Percentiles rank a stretch among this genome's conserved stretches.
phyloP scores from a whole-genome alignment of 2,113 vertebrate genomes.

The Ginglymostoma cirratum region DNA sequence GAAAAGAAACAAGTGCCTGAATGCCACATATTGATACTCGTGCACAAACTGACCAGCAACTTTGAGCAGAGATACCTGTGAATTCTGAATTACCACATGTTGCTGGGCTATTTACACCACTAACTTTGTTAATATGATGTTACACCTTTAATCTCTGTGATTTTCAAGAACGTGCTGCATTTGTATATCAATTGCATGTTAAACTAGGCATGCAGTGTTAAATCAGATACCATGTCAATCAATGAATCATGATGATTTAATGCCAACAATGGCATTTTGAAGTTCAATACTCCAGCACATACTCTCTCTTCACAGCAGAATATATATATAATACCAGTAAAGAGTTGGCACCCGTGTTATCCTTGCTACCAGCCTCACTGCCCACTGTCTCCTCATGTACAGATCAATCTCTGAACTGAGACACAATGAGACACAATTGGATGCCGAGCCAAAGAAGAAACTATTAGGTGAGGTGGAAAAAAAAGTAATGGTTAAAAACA shows the following conservation, averaged over 20 bases:
- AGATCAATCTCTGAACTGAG: not conserved
- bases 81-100: not conserved
- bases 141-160: not conserved
- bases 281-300: too few relatives aligned
- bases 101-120: not conserved
- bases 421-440: not conserved
- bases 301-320: too few relatives aligned
- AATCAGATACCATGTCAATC: too few relatives aligned
- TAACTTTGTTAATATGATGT: not conserved
- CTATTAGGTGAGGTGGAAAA: not conserved
- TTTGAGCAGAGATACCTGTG: not conserved
- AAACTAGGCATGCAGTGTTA: too few relatives aligned
- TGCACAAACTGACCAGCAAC: not conserved
- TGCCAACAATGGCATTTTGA: too few relatives aligned
- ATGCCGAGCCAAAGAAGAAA: not conserved
- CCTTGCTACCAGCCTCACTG: too few relatives aligned
- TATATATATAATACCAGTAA: too few relatives aligned
- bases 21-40: not conserved
- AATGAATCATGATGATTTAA: too few relatives aligned
- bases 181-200: not conserved
- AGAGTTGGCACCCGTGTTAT: too few relatives aligned
- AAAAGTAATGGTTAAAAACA: not conserved
- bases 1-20: not conserved
- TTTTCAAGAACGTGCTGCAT: not conserved
- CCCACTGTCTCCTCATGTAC: too few relatives aligned